Conservation (phyloP, 2,113 vertebrate species). For the Synchiropus splendidus region DNA sequence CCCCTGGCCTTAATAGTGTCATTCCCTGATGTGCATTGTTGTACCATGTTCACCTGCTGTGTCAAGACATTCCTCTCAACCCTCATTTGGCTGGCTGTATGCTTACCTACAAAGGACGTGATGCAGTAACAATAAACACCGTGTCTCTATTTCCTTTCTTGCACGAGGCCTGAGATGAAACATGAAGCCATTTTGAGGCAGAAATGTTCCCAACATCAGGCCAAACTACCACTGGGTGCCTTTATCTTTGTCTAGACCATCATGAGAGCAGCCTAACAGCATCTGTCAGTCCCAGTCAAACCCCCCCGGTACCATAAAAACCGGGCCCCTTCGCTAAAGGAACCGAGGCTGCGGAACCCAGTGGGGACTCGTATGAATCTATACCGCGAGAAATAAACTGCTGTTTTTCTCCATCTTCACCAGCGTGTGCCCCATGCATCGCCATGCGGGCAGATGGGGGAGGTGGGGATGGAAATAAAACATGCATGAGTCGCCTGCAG, state of each 20-base stretch:
- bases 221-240: slow-evolving; percentile 39
- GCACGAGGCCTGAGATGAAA: slow-evolving; percentile 26
- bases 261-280: slow-evolving; percentile 49
- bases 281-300: slow-evolving; percentile 48
- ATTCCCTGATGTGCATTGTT: too few relatives aligned
- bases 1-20: too few relatives aligned
- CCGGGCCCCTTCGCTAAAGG: slow-evolving; percentile 31
- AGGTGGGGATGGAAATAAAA: slow-evolving; percentile 66
- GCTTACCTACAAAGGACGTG: too few relatives aligned
- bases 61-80: too few relatives aligned
- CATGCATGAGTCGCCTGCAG: slow-evolving; percentile 97
- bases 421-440: slow-evolving; percentile 37
- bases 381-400: slow-evolving; percentile 48
- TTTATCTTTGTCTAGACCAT: slow-evolving; percentile 54
- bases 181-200: slow-evolving; percentile 37
- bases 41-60: too few relatives aligned
- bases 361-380: slow-evolving; percentile 38
- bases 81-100: too few relatives aligned
- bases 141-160: too few relatives aligned
- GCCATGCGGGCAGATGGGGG: slow-evolving; percentile 59
- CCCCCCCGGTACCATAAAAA: slow-evolving; percentile 45
- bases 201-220: slow-evolving; percentile 45
- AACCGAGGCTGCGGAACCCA: slow-evolving; percentile 32
- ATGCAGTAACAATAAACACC: too few relatives aligned
- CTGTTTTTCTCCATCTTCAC: slow-evolving; percentile 14